Percentiles rank a stretch among this genome's conserved stretches.
Conservation (phyloP, 2,113 vertebrate species). For the Malurus melanocephalus region DNA sequence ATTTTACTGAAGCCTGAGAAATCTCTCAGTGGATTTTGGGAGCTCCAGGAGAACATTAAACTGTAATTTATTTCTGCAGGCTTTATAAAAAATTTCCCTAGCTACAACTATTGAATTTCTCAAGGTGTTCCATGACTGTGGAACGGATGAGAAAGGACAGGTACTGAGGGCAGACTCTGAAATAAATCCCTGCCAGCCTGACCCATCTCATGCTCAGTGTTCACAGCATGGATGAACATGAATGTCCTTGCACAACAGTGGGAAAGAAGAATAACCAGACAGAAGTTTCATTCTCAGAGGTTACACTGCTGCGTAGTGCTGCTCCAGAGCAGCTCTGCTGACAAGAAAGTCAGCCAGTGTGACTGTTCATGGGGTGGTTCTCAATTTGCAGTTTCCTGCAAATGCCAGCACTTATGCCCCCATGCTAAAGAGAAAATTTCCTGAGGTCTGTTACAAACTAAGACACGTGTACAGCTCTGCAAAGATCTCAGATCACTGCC, state of each 20-base stretch:
- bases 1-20: neutral
- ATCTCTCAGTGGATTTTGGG: neutral
- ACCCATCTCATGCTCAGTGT: neutral
- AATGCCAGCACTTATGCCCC: neutral
- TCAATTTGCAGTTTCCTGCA: neutral
- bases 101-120: neutral
- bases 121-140: neutral
- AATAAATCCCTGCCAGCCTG: neutral
- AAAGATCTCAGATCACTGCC: neutral
- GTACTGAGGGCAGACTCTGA: neutral
- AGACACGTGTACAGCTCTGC: neutral
- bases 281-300: neutral
- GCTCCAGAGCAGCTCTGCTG: neutral
- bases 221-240: neutral
- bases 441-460: neutral
- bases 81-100: neutral
- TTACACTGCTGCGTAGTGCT: neutral
- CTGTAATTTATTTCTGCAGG: neutral
- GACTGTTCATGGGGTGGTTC: neutral
- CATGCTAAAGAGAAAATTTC: accelerated
- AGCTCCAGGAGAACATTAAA: neutral
- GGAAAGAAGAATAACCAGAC: neutral
- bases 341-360: neutral
- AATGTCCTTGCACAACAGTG: neutral
- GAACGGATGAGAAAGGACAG: neutral